Base-by-base conservation (phyloP, 2,888 invertebrate genomes). In the Lochmaea capreae region DNA sequence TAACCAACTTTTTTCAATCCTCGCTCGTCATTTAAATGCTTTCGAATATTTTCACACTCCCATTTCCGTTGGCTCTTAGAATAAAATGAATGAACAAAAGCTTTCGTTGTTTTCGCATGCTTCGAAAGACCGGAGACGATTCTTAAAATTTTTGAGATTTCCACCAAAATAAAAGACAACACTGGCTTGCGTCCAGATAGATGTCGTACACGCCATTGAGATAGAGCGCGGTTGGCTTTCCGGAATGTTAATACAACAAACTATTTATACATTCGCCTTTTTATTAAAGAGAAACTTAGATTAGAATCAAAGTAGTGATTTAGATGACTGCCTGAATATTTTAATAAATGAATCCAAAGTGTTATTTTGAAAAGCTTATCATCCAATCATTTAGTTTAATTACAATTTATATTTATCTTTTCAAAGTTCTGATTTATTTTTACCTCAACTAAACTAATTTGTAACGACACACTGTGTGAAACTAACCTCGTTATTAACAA, bases 61-160 rank as follows among this genome's bases (percentile, higher is more conserved):
- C 68, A 54, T 70, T 70, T 70, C 57, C 63, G 70, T 70, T 62
- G 42, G 70, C 54, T 70, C 22, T 57, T 46, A 3, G 54, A 65
- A 59, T 65, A 49, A 66, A 61, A 71, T 61, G 63, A 63, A 74
- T 59, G 71, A 74, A 74, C 74, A 74, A 71, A 54, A 57, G 46
- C 71, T 67, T 59, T 67, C 39, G 65, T 74, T 74, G 71, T 74
- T 74, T 74, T 71, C 67, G 68, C 49, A 67, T 67, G 71, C 54
- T 52, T 63, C 42, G 57, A 61, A 26, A 73, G 73, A 69, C 65
- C 65, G 43, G 42, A 73, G 72, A 70, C 69, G 62, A 75, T 72
- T 67, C 72, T 67, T 39, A 59, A 70, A 70, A 71, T 75, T 75
- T 72, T 75, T 58, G 65, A 75, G 65, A 74, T 71, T 75, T 72